Base-by-base conservation (phyloP, 2,888 invertebrate species). In the Ormia ochracea region DNA sequence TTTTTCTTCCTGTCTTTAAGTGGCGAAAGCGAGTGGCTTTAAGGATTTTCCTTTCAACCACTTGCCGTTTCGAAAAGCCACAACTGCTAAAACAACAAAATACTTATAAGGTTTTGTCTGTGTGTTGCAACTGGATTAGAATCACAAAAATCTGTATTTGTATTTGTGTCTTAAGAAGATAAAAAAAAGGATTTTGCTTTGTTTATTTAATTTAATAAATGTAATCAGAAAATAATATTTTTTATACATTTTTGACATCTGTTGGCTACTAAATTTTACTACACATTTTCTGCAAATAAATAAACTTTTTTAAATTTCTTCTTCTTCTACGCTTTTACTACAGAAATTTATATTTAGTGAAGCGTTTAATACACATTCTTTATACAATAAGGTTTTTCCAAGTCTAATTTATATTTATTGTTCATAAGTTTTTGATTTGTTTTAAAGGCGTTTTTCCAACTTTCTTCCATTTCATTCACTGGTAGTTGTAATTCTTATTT, bases 21-120 rank as follows among this genome's bases (percentile, higher is more conserved):
- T 54, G 41, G 43, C 43, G 41, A 66, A 54, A 66, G 43, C 41
- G 43, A 41, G 41, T 54, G 41, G 19, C 43, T 66, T 54, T 52
- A n/a, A 41, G 14, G 41, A 5, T 41, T 5, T 41, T n/a, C 6
- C 2, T 41, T 41, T 14, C 14, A 7, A 17, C 14, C 17, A 41
- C 6, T 17, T 17, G 41, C 7, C 6, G 7, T n/a, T 14, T 17
- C 6, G 7, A 7, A 41, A 41, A 41, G 7, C 41, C 41, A 14
- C 41, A 41, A 41, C 4, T 17, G 14, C 14, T 14, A n/a, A 38
- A 38, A 38, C n/a, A n/a, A 9, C n/a, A 14, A 14, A n/a, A n/a
- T n/a, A n/a, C 4, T 41, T 41, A 17, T 1, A 17, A 41, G 6
- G 41, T 41, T 41, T 17, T 41, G 41, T 41, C 5, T 41, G 6